Conservation (phyloP, 2,113 vertebrate species). For the Coracopsis vasa region DNA sequence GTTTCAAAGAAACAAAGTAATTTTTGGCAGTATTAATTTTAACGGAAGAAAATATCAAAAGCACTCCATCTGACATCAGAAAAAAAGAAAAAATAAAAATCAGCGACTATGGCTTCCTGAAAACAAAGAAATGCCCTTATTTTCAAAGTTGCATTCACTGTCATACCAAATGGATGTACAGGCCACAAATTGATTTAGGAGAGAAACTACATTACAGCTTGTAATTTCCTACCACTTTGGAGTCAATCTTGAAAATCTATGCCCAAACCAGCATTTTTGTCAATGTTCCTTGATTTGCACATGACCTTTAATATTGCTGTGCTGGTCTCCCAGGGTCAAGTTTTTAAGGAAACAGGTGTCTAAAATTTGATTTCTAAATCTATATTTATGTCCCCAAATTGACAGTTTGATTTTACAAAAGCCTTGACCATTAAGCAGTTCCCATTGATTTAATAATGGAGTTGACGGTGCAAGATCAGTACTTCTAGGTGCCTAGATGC, state of each 20-base stretch:
- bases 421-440: neutral
- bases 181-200: neutral
- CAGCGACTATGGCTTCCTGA: neutral
- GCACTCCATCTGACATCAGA: neutral
- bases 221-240: neutral
- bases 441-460: neutral
- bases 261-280: neutral
- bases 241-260: neutral
- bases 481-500: neutral
- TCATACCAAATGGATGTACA: neutral
- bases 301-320: neutral
- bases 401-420: neutral
- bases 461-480: neutral
- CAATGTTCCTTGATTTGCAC: neutral
- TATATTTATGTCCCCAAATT: neutral
- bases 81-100: neutral
- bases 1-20: slow-evolving; percentile 23
- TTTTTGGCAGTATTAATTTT: slow-evolving; percentile 39
- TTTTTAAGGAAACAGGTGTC: neutral
- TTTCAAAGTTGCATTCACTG: neutral
- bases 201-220: neutral
- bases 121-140: neutral
- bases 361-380: neutral
- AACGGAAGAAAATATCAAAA: slow-evolving; percentile 13
- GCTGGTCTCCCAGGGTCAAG: neutral